Base-by-base conservation (phyloP, 2,113 vertebrate genomes). In the Typhlomys cinereus region DNA sequence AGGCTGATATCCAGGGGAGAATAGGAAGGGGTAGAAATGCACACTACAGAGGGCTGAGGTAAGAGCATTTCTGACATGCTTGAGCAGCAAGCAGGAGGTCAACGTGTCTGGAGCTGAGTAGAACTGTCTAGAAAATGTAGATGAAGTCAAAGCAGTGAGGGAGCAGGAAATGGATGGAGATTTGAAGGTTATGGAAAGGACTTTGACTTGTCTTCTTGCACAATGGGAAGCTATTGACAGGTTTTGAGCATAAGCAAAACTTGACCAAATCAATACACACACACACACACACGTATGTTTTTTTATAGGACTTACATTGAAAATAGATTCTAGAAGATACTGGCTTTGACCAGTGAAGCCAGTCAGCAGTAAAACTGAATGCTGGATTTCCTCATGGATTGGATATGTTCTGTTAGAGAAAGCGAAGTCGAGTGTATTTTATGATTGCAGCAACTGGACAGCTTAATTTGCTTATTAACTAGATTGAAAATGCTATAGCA, bases 401-500 rank as follows among this genome's bases (percentile, higher is more conserved):
- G 36, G 25, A 61, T 80, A 36, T 69, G 50, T 89, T 23, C 61
- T 85, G 48, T 81, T 91, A 84, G 84, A 80, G 70, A 76, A 69
- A 39, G 75, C 48, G 27, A 84, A 20, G 52, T 34, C 71, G 62
- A 87, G 39, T 76, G 3, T 20, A 10, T 74, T 69, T 78, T 80
- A 64, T 70, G 39, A 14, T 15, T 20, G 18, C 25, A 82, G 34
- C 44, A 85, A 48, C 59, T 59, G 15, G 41, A 85, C 81, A 95
- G 50, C 67, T 57, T 74, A 36, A 84, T 31, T 15, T 79, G 59
- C 64, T 70, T 83, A 31, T 85, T 78, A 82, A 31, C 12, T 70
- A 23, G 29, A 82, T 67, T 78, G 69, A 74, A 82, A 82, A 70
- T 61, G 44, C 36, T 46, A 18, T 15, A 14, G 18, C 14, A 89